Conservation (phyloP, 2,113 vertebrate species). For the Hemibagrus wyckioides region DNA sequence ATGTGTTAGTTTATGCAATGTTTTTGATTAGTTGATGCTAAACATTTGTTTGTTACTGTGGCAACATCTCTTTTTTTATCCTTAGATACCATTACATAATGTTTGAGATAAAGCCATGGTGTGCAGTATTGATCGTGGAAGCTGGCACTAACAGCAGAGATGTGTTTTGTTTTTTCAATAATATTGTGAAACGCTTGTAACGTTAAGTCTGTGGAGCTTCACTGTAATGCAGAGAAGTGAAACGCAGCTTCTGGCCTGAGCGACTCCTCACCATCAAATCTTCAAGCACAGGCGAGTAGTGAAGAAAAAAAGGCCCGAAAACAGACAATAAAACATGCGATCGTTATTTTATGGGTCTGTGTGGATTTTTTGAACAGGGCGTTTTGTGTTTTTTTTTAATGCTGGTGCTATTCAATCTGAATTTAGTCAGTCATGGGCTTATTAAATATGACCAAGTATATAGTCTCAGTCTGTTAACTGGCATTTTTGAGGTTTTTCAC, state of each 20-base stretch:
- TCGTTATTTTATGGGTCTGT: conserved; percentile 21
- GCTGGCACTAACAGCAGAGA: conserved; percentile 49
- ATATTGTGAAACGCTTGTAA: conserved; percentile 46
- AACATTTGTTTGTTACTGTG: conserved; percentile 32
- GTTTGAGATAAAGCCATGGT: conserved; percentile 52
- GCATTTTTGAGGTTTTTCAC: conserved; percentile 7
- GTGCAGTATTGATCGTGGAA: conserved; percentile 42
- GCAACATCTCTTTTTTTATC: conserved; percentile 15
- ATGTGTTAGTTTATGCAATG: conserved; percentile 17
- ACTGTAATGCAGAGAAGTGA: conserved; percentile 21
- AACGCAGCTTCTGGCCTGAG: conserved; percentile 30
- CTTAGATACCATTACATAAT: conserved; percentile 53
- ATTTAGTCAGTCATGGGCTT: conserved; percentile 6
- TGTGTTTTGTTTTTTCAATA: conserved; percentile 34
- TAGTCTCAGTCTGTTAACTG: background rate
- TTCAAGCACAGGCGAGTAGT: conserved; percentile 11
- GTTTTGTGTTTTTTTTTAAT: conserved; percentile 27
- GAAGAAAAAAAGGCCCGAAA: background rate
- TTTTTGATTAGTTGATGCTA: conserved; percentile 17
- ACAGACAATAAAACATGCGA: background rate
- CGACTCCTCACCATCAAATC: background rate
- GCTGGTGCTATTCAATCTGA: background rate
- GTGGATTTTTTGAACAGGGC: conserved; percentile 11
- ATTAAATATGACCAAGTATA: conserved; percentile 14
- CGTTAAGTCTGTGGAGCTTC: background rate